These are phyloP conservation scores for Ophraella communa DNA, from an alignment of 2,888 invertebrate species.

Conservation along the genomic window DNA sequence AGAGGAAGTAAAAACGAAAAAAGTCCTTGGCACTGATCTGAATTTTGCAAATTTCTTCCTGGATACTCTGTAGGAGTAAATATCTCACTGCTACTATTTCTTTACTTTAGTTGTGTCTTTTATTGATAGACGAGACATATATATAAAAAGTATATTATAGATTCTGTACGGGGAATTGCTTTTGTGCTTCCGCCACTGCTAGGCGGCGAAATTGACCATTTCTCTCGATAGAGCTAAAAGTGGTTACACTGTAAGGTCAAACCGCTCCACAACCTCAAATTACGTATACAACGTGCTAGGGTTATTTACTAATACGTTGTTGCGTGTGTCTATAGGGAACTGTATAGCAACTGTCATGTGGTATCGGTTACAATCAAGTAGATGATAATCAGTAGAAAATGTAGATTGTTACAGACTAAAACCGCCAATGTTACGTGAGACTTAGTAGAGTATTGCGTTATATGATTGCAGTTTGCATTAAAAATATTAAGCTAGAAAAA, in stretches of 20 bases:
- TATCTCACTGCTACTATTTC: too few species aligned
- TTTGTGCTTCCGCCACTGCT: neutral
- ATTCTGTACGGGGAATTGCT: neutral
- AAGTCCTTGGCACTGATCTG: too few species aligned
- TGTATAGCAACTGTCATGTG: slow-evolving; percentile 1
- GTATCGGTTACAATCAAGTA: neutral
- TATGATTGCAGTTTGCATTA: too few species aligned
- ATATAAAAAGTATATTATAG: neutral
- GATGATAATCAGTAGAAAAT: neutral
- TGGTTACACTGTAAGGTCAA: neutral
- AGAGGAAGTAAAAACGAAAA: too few species aligned
- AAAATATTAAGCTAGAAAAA: too few species aligned
- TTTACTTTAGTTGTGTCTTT: neutral
- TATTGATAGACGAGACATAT: neutral
- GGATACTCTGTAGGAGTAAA: too few species aligned
- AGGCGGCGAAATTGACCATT: neutral
- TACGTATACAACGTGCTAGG: slow-evolving; percentile 3
- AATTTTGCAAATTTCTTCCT: too few species aligned
- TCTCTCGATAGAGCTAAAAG: neutral
- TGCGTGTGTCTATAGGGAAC: neutral
- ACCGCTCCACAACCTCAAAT: slow-evolving; percentile 13
- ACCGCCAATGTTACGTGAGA: too few species aligned
- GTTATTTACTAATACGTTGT: slow-evolving; percentile 14
- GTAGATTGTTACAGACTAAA: neutral
- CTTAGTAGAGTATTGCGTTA: too few species aligned